phyloP scores from a whole-genome alignment of 2,797 vertebrate species.

The Chelmon rostratus region DNA sequence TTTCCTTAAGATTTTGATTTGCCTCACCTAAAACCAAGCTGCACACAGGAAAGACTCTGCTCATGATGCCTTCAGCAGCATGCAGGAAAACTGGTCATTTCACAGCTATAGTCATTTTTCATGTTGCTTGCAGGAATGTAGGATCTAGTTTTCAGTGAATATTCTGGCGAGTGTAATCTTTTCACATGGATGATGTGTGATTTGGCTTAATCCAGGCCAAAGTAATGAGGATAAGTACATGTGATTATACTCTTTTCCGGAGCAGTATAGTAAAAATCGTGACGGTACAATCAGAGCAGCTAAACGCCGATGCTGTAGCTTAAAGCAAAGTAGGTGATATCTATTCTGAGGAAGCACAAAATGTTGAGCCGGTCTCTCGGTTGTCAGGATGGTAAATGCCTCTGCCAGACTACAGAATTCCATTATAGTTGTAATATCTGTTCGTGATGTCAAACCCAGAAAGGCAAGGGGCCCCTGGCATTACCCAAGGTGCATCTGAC shows the following conservation, averaged over 20 bases:
- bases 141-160: neutral
- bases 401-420: conserved; percentile 53
- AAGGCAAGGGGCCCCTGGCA: conserved; percentile 37
- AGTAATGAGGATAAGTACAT: conserved; percentile 1
- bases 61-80: neutral
- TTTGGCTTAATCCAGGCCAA: neutral
- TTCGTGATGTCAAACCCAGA: conserved; percentile 56
- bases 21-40: neutral
- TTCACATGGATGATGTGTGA: neutral
- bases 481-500: conserved; percentile 63
- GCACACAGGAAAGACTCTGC: neutral
- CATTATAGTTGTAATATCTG: conserved; percentile 69
- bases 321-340: conserved; percentile 45
- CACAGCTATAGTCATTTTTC: neutral
- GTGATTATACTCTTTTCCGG: neutral
- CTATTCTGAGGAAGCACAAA: conserved; percentile 35
- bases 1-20: neutral
- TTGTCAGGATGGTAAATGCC: conserved; percentile 66
- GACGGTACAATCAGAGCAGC: neutral
- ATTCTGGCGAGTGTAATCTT: neutral
- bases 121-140: neutral
- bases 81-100: neutral
- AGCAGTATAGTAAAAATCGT: neutral
- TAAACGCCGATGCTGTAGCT: neutral
- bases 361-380: conserved; percentile 38